phyloP scores from a whole-genome alignment of 2,113 vertebrate genomes.

The Myrmophylax atrothorax region DNA sequence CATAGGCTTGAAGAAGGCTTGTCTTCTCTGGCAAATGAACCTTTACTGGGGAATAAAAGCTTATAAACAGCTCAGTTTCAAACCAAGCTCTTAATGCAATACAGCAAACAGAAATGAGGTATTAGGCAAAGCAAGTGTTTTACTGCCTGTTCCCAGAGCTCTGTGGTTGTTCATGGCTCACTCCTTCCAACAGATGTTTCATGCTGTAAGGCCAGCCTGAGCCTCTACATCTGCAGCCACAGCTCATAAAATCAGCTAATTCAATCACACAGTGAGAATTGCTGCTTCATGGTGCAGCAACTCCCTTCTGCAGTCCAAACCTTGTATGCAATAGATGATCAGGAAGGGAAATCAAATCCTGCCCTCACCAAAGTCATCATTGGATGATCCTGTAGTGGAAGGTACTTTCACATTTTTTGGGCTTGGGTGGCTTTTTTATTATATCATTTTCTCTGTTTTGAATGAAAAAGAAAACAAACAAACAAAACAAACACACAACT shows the following conservation, averaged over 20 bases:
- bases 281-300: neutral
- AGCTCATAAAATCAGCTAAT: neutral
- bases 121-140: neutral
- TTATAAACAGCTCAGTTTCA: neutral
- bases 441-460: neutral
- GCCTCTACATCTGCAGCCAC: neutral
- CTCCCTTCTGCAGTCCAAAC: neutral
- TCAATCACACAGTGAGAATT: neutral
- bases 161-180: neutral
- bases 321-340: neutral
- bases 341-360: neutral
- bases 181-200: neutral
- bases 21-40: neutral
- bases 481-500: neutral
- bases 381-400: neutral
- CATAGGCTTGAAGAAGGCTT: neutral
- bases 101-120: neutral
- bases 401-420: neutral
- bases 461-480: neutral
- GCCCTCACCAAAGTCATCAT: accelerated
- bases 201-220: neutral
- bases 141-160: neutral
- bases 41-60: neutral
- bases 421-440: neutral
- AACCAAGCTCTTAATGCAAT: neutral